phyloP scores from a whole-genome alignment of 2,888 invertebrate genomes.

The Eupeodes latifasciatus region DNA sequence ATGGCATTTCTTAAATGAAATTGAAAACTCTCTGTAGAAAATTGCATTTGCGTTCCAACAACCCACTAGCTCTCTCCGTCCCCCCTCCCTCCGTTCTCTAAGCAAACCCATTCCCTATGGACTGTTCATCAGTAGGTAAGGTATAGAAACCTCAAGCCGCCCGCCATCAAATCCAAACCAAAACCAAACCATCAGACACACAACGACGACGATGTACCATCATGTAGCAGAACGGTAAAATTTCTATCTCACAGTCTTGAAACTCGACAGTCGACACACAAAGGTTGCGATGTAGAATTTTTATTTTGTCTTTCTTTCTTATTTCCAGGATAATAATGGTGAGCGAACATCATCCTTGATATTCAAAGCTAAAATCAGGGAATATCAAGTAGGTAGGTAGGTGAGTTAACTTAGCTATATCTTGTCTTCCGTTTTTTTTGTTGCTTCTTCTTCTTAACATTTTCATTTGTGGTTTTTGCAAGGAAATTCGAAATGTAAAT shows the following conservation, averaged over 20 bases:
- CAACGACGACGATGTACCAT: background rate
- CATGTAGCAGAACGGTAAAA: slow-evolving; percentile 30
- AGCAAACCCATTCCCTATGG: background rate
- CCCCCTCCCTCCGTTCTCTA: background rate
- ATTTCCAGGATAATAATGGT: slow-evolving; percentile 24
- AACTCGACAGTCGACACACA: slow-evolving; percentile 8
- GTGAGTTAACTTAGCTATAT: slow-evolving; percentile 57
- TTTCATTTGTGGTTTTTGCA: slow-evolving; percentile 47
- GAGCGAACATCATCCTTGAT: slow-evolving; percentile 18
- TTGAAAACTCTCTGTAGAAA: slow-evolving; percentile 52
- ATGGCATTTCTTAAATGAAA: slow-evolving; percentile 53
- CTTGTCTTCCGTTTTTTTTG: background rate
- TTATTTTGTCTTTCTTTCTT: background rate
- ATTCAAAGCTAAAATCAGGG: slow-evolving; percentile 50
- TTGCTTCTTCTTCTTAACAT: slow-evolving; percentile 19
- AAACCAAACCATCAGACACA: background rate
- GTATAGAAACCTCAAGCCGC: background rate
- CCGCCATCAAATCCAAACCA: slow-evolving; percentile 11
- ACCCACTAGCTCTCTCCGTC: background rate
- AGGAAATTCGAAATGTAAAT: slow-evolving; percentile 75
- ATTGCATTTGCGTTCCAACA: slow-evolving; percentile 58
- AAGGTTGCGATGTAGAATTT: slow-evolving; percentile 58
- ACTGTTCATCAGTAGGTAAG: background rate
- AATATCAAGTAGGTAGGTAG: slow-evolving; percentile 69
- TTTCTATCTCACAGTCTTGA: slow-evolving; percentile 47